Percentiles rank a stretch among this genome's conserved stretches.
These are phyloP conservation scores for Poecile atricapillus DNA, from an alignment of 2,113 vertebrate genomes.

Conservation along the genomic window DNA sequence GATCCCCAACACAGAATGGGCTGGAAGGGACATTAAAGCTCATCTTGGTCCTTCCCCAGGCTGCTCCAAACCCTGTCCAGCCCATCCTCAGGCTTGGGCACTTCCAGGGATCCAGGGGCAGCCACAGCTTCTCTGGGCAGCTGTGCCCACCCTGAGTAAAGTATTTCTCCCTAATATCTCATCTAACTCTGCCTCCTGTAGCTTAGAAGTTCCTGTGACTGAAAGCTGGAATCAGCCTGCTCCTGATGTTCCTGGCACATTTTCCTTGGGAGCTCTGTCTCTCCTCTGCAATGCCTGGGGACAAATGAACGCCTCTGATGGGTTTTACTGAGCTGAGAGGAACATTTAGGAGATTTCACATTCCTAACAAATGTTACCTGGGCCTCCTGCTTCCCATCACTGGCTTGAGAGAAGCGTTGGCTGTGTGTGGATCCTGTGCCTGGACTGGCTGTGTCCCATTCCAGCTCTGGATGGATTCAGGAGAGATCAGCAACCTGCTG, in stretches of 20 bases:
- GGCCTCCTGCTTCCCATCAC: not conserved
- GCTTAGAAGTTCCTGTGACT: not conserved
- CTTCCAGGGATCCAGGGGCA: not conserved
- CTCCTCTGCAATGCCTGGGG: not conserved
- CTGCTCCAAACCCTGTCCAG: not conserved
- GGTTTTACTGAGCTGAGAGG: not conserved
- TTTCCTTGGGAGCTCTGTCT: not conserved
- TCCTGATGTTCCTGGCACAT: not conserved
- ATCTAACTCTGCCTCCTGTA: not conserved
- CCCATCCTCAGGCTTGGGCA: not conserved
- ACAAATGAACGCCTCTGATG: fast-evolving
- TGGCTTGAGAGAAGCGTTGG: fast-evolving
- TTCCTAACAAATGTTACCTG: too few relatives aligned
- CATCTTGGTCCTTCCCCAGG: not conserved
- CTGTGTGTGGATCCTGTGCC: not conserved
- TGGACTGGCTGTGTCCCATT: not conserved
- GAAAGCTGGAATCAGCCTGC: not conserved
- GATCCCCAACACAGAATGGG: fast-evolving
- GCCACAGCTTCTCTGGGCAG: not conserved
- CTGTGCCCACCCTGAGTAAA: not conserved
- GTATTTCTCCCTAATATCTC: not conserved
- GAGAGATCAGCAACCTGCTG: not conserved
- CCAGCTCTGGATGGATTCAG: not conserved
- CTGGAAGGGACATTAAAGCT: not conserved
- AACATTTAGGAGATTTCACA: not conserved